Percentiles rank a stretch among this genome's conserved stretches.
phyloP scores from a whole-genome alignment of 2,113 vertebrate genomes.

The Orycteropus afer region DNA sequence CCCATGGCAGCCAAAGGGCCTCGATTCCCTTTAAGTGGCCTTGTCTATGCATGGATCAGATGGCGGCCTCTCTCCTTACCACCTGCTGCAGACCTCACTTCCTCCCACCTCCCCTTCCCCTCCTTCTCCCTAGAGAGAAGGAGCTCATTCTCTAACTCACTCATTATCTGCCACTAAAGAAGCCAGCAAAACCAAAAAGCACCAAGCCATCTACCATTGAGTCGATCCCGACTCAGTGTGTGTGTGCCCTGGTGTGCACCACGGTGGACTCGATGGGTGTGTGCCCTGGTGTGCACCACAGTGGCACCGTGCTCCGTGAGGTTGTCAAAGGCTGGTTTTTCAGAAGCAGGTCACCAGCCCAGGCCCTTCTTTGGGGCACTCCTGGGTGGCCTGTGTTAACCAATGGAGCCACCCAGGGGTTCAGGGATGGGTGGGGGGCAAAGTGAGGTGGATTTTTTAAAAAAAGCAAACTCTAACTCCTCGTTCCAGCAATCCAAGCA shows the following conservation, averaged over 20 bases:
- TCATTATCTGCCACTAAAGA: background rate
- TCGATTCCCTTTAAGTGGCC: background rate
- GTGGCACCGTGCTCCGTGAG: background rate
- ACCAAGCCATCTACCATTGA: background rate
- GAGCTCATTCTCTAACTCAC: background rate
- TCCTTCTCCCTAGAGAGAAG: background rate
- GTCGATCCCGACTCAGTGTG: background rate
- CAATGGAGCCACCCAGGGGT: background rate
- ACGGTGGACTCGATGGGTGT: too few relatives aligned
- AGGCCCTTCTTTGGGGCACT: background rate
- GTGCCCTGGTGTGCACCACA: too few relatives aligned
- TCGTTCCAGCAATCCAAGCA: background rate
- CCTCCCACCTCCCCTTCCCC: background rate
- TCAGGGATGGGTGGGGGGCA: accelerated
- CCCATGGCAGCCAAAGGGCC: background rate
- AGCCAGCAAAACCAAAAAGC: background rate
- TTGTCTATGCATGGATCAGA: background rate
- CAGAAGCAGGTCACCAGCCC: background rate
- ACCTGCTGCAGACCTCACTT: accelerated
- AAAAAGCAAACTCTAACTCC: background rate
- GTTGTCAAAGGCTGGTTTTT: background rate
- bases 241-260: too few relatives aligned
- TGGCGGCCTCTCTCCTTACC: background rate
- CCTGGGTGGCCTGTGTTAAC: background rate
- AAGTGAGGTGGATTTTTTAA: background rate